Evolutionary conservation across 2,113 vertebrate species (phyloP).

Genomic region (Trogon surrucura): DNA sequence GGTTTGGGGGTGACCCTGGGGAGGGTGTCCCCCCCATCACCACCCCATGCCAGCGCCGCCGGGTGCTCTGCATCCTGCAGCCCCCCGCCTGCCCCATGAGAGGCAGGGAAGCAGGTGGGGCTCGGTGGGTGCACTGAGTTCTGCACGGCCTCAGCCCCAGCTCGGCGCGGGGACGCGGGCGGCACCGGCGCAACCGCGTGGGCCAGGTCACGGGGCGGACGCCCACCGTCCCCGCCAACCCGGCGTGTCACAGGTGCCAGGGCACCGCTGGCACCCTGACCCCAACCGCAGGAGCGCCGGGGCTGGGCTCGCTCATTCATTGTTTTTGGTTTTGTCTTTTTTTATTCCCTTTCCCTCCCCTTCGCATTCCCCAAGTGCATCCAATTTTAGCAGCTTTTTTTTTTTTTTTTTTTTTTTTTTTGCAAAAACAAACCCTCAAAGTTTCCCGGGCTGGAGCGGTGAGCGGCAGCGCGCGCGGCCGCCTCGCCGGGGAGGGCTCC

Average conservation of each 20-base stretch:
- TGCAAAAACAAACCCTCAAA: background rate
- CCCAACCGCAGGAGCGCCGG: background rate
- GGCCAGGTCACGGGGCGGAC: background rate
- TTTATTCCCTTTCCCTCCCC: background rate
- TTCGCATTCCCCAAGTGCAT: background rate
- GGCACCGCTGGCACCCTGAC: background rate
- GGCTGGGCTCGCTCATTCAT: background rate
- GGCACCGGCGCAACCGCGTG: background rate
- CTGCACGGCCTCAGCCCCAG: background rate
- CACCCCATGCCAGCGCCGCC: accelerated
- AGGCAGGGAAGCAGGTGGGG: accelerated
- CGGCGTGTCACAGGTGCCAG: too few species aligned
- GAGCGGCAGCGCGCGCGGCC: background rate
- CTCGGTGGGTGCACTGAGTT: background rate
- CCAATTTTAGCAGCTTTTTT: constrained; percentile 65
- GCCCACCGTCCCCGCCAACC: background rate
- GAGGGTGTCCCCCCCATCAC: accelerated
- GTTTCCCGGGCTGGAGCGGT: background rate
- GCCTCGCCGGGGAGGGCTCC: background rate
- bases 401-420: too few species aligned
- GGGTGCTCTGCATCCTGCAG: too few species aligned
- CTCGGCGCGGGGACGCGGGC: accelerated
- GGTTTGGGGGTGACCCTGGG: background rate
- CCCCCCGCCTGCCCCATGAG: too few species aligned
- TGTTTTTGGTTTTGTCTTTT: background rate